Conservation (phyloP, 2,113 vertebrate species). For the Elaphurus davidianus region DNA sequence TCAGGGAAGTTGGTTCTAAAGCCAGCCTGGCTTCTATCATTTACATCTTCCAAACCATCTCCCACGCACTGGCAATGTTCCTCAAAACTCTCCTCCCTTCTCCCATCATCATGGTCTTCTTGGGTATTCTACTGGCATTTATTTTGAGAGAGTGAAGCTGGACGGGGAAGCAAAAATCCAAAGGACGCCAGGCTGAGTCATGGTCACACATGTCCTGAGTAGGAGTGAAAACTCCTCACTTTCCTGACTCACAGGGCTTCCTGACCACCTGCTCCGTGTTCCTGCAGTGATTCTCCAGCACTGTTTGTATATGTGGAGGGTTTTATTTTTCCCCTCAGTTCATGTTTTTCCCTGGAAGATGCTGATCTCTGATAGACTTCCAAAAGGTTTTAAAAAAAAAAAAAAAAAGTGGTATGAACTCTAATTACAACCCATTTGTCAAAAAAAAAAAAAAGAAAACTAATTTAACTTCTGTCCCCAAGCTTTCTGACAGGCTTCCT, state of each 20-base stretch:
- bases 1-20: neutral
- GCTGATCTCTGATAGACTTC: neutral
- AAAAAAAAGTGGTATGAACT: neutral
- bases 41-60: neutral
- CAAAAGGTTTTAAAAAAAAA: neutral
- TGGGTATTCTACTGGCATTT: neutral
- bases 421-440: constrained; percentile 39
- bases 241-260: neutral
- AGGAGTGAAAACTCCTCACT: neutral
- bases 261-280: neutral
- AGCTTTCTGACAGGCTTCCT: constrained; percentile 40
- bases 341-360: neutral
- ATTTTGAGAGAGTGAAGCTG: neutral
- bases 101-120: neutral
- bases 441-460: constrained; percentile 39
- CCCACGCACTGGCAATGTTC: neutral
- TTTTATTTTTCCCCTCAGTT: neutral
- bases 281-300: neutral
- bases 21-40: neutral
- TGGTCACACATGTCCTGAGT: neutral
- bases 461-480: constrained; percentile 20
- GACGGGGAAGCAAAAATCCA: neutral
- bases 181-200: neutral
- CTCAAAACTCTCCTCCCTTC: neutral
- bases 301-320: neutral